Base-by-base conservation (phyloP, 53 echinoderm and acorn worm species). In the Henricia sp. region DNA sequence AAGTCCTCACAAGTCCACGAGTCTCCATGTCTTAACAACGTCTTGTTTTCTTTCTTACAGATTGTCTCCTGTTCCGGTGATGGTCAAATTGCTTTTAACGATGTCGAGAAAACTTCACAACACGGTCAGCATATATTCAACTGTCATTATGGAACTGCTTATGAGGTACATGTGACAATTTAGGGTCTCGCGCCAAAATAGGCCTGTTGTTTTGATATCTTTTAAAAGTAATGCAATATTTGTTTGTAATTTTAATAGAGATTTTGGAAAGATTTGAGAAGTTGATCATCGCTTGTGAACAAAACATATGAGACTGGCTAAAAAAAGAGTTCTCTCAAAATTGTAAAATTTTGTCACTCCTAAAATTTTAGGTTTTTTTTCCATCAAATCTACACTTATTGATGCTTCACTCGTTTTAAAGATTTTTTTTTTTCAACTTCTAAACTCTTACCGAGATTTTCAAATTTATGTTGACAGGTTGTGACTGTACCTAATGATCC, bases 31-130 rank as follows among this genome's bases (percentile, higher is more conserved):
- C n/a, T n/a, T n/a, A n/a, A n/a, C n/a, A n/a, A n/a, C 52, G 50
- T 1, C 20, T 50, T 3, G 63, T 65, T 63, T 8, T 66, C 6
- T 13, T 23, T 43, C 30, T 53, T 67, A 3, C 89, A 99, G 99
- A 82, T 94, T 50, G 92, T 99, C 10, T 99, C 99, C 5, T 99
- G 99, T 83, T 99, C 99, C 1, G 99, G 99, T 0, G 99, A 99
- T 87, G 99, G 99, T 9, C 88, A 88, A 52, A 90, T 99, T 17
- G 88, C 92, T 13, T 99, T 87, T 85, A 99, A 90, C 69, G 92
- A 94, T 64, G 44, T 99, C 23, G 99, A 99, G 34, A 90, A 89
- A 24, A 88, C 90, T 16, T 92, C 92, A 25, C 84, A 77, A n/a
- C 91, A 92, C 75, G 94, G 94, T 0, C 71, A 70, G 43, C 89